Percentiles rank a stretch among this genome's conserved stretches.
Conservation (phyloP, 1,140 invertebrate genomes). For the Drosophila kanapiae region DNA sequence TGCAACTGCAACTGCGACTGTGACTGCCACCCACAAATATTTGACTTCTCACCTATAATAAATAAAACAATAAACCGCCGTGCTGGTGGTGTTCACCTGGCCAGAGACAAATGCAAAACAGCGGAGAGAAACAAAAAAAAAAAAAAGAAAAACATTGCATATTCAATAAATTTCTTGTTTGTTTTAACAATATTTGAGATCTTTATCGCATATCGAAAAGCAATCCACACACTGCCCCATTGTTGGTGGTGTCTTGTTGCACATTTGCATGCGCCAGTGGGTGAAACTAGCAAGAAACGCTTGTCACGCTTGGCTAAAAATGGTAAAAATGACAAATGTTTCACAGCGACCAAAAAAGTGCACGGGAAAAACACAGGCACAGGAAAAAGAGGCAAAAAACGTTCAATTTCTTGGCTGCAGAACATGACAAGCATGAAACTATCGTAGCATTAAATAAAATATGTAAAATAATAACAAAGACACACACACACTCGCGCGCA, state of each 20-base stretch:
- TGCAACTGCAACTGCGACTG: constrained; percentile 27
- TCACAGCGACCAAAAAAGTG: constrained; percentile 77
- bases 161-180: constrained; percentile 83
- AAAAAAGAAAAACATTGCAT: constrained; percentile 65
- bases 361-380: constrained; percentile 39
- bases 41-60: constrained; percentile 83
- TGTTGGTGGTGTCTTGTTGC: constrained; percentile 49
- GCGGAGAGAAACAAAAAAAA: constrained; percentile 1
- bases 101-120: constrained; percentile 74
- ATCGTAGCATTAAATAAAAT: constrained; percentile 69
- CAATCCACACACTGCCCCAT: constrained; percentile 53
- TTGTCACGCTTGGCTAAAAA: constrained; percentile 82
- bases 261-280: constrained; percentile 76
- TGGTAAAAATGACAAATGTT: constrained; percentile 83
- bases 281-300: constrained; percentile 75
- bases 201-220: constrained; percentile 78
- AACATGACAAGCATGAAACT: constrained; percentile 82
- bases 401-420: constrained; percentile 75
- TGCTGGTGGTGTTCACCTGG: constrained; percentile 55
- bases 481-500: constrained; percentile 34
- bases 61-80: constrained; percentile 77
- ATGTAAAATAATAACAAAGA: constrained; percentile 81
- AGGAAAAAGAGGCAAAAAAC: constrained; percentile 49
- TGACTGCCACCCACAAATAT: constrained; percentile 76
- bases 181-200: constrained; percentile 83